Percentiles rank a stretch among this genome's conserved stretches.
Evolutionary conservation across 1,140 invertebrate species (phyloP).

Genomic region (Dinothrombium tinctorium): DNA sequence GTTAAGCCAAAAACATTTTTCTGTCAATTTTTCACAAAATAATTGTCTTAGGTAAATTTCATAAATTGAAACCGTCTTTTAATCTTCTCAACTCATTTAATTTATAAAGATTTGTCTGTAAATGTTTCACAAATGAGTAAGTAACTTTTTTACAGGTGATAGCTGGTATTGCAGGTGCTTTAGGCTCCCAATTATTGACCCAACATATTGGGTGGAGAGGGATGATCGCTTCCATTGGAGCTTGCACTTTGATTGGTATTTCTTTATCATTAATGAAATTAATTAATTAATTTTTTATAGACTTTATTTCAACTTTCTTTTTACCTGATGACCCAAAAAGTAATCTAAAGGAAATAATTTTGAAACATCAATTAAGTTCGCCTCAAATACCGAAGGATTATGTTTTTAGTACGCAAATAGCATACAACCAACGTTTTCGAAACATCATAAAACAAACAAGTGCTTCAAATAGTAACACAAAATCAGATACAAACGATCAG

Average conservation of each 20-base stretch:
- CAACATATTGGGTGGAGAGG: slow-evolving; percentile 4
- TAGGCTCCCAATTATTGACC: slow-evolving; percentile 7
- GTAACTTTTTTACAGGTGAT: slow-evolving; percentile 1
- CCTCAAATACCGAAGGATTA: not conserved
- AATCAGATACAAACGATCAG: too few species aligned
- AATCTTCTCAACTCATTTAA: not conserved
- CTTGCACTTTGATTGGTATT: slow-evolving; percentile 3
- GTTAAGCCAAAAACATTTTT: too few species aligned
- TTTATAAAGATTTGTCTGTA: not conserved
- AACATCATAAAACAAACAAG: not conserved
- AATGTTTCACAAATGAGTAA: not conserved
- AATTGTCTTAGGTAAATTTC: too few species aligned
- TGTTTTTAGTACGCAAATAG: not conserved
- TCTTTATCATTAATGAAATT: not conserved
- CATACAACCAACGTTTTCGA: not conserved
- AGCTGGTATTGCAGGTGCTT: slow-evolving; percentile 4
- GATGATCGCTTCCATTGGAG: slow-evolving; percentile 4
- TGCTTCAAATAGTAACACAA: not conserved
- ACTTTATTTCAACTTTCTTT: slow-evolving; percentile 4
- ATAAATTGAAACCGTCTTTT: too few species aligned
- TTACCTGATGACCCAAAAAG: not conserved
- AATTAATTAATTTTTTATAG: not conserved
- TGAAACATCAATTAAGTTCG: not conserved
- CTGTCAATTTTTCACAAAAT: too few species aligned
- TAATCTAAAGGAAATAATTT: not conserved